These are phyloP conservation scores for Scomberomorus guttatus DNA, from an alignment of 2,797 vertebrate genomes.

Conservation along the genomic window DNA sequence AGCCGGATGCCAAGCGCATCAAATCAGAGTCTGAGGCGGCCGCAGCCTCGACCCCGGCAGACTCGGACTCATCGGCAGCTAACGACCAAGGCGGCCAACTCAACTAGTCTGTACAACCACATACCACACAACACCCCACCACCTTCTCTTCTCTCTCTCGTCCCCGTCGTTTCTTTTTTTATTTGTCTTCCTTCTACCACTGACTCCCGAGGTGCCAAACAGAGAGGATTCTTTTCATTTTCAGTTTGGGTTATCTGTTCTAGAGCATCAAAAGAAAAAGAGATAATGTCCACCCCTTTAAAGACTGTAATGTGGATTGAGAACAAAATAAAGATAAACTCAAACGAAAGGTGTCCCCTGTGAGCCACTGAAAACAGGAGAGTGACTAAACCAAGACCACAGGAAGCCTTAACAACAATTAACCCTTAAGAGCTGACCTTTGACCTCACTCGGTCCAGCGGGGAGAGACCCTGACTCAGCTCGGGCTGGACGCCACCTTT, in stretches of 20 bases:
- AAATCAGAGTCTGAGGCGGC: conserved; percentile 82
- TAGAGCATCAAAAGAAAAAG: conserved; percentile 33
- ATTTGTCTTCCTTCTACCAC: conserved; percentile 55
- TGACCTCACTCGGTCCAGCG: conserved; percentile 54
- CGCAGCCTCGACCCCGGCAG: conserved; percentile 69
- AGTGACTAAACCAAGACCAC: conserved; percentile 77
- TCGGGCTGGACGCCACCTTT: conserved; percentile 78
- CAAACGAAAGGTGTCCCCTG: conserved; percentile 47
- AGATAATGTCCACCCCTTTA: conserved; percentile 45
- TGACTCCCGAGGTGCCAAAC: conserved; percentile 91
- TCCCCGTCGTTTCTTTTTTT: conserved; percentile 41
- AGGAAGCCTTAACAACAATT: conserved; percentile 90
- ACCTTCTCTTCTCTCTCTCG: conserved; percentile 8
- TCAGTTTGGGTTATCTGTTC: conserved; percentile 49
- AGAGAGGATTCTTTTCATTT: conserved; percentile 75
- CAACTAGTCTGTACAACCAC: conserved; percentile 82
- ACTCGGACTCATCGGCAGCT: conserved; percentile 85
- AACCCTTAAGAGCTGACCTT: conserved; percentile 79
- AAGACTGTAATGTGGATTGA: conserved; percentile 59
- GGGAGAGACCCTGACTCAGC: conserved; percentile 62
- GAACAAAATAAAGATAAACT: conserved; percentile 47
- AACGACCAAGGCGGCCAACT: conserved; percentile 86
- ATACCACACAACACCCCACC: conserved; percentile 12
- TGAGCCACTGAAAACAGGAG: conserved; percentile 57
- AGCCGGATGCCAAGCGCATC: conserved; percentile 90